Evolutionary conservation across 2,113 vertebrate genomes (phyloP).

Genomic region (Mirza zaza): DNA sequence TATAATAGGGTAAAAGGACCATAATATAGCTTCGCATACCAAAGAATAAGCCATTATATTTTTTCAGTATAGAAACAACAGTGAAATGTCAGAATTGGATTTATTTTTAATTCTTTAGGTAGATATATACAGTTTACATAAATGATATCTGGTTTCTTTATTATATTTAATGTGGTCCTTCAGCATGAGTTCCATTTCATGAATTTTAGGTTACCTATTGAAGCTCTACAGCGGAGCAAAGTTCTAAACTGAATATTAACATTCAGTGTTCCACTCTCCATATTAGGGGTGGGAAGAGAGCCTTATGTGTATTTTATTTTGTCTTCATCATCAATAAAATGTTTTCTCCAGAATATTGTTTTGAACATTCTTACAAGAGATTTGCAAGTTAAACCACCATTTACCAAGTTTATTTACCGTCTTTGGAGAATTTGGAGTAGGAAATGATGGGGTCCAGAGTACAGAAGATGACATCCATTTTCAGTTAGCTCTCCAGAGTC

Average conservation of each 20-base stretch:
- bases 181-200: background rate
- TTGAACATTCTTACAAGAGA: constrained; percentile 34
- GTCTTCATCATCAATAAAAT: constrained; percentile 56
- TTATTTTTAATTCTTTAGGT: constrained; percentile 17
- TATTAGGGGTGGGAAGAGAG: constrained; percentile 3
- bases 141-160: background rate
- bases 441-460: background rate
- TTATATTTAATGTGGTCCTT: constrained; percentile 60
- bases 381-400: background rate
- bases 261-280: constrained; percentile 66
- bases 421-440: background rate
- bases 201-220: constrained; percentile 47
- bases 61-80: background rate
- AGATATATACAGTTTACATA: background rate
- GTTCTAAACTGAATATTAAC: constrained; percentile 58
- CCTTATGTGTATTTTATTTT: constrained; percentile 72
- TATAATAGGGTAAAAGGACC: background rate
- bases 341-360: constrained; percentile 30
- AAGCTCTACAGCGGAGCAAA: constrained; percentile 47
- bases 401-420: background rate
- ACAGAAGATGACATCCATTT: background rate
- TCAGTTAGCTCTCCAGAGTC: background rate
- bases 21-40: background rate
- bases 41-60: background rate
- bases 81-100: background rate